A percentile compares a stretch with the other conserved stretches of the same genome.
Evolutionary conservation across 2,797 vertebrate species (phyloP).

Genomic region (Enteromius viviparus): DNA sequence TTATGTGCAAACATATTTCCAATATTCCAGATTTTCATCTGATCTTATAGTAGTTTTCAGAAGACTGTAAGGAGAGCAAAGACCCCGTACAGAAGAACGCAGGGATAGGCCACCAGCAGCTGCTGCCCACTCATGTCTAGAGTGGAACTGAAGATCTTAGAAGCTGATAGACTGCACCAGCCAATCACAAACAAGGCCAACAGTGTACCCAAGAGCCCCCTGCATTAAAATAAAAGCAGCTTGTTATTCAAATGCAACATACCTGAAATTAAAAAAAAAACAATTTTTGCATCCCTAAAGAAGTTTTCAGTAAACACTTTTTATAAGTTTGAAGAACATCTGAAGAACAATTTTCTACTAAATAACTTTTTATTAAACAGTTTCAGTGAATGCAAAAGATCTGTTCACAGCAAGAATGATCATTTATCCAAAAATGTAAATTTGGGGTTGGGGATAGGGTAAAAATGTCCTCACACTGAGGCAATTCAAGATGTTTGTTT

Average conservation of each 20-base stretch:
- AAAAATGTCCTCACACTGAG: not conserved
- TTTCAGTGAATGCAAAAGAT: not conserved
- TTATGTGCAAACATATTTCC: not conserved
- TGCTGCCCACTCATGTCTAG: constrained; percentile 86
- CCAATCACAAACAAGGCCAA: constrained; percentile 74
- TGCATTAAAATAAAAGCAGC: constrained; percentile 60
- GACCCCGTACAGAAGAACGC: constrained; percentile 84
- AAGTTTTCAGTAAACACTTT: not conserved
- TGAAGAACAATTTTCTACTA: not conserved
- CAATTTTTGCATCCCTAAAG: not conserved
- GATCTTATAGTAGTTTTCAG: constrained; percentile 55
- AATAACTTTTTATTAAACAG: not conserved
- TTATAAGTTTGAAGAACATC: not conserved
- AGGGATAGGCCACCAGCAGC: constrained; percentile 84
- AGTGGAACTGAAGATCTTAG: constrained; percentile 85
- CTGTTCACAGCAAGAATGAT: too few relatives aligned
- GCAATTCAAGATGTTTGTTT: not conserved
- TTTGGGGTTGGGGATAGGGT: not conserved
- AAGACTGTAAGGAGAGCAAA: constrained; percentile 85
- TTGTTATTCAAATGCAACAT: not conserved
- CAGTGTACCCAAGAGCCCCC: constrained; percentile 75
- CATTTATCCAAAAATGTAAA: not conserved
- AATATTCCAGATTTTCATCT: not conserved
- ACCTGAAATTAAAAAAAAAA: not conserved
- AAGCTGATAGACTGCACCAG: constrained; percentile 87